Base-by-base conservation (phyloP, 2,888 invertebrate genomes). In the Priocnemis perturbator region DNA sequence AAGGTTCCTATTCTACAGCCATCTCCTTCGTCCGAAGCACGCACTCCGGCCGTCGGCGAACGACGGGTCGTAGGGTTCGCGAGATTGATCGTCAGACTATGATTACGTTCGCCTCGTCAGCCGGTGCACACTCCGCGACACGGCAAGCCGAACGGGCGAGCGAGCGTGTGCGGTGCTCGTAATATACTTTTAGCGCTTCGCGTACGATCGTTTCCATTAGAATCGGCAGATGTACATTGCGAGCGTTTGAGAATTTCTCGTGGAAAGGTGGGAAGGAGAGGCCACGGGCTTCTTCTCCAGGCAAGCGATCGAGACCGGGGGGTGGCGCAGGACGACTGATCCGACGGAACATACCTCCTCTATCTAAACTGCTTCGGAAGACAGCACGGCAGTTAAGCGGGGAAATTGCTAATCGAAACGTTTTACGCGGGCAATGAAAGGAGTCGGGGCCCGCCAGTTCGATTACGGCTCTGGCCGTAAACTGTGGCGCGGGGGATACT, bases 381-480 rank as follows among this genome's bases (percentile, higher is more conserved):
- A 81, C 77, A 74, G 77, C 64, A 71, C 76, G 72, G 81, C 81
- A 83, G 83, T 85, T 85, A 83, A 85, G 70, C 76, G 77, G 69
- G 72, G 76, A 84, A 84, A 85, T 85, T 85, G 84, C 84, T 84
- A 84, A 85, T 85, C 83, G 85, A 85, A 85, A 84, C 83, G 81
- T 85, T 85, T 84, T 83, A 85, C 83, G 85, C 76, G 73, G 77
- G 80, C 83, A 84, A 85, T 79, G 84, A 84, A 83, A 85, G 79
- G 72, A 81, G 69, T 66, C 66, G 59, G 60, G 60, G 67, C 67
- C 66, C 73, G 70, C 75, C 76, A 74, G 76, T 82, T 82, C 81
- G 79, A 75, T 78, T 73, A 63, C 69, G 64, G 55, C 48, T 66
- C 68, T 60, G 59, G 58, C 65, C 71, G 71, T 77, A 77, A 77